phyloP scores from a whole-genome alignment of 2,888 invertebrate genomes.

The Drosophila mimetica region DNA sequence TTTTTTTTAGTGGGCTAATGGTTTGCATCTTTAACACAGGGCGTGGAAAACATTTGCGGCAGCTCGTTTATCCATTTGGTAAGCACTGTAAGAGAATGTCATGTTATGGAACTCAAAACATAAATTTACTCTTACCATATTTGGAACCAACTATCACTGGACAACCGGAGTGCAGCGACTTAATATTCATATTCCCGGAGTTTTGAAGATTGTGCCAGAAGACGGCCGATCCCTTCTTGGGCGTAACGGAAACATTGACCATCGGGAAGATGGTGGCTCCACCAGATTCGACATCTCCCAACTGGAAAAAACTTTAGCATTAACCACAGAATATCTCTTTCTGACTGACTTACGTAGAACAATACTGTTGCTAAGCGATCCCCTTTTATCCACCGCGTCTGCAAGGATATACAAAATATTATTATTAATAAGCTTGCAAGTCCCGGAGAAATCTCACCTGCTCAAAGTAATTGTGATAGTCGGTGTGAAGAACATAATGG shows the following conservation, averaged over 20 bases:
- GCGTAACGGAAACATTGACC: slow-evolving; percentile 36
- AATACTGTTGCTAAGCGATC: slow-evolving; percentile 43
- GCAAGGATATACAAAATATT: background rate
- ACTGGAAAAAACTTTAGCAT: background rate
- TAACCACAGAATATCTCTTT: background rate
- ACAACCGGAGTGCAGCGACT: slow-evolving; percentile 33
- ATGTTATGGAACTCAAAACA: background rate
- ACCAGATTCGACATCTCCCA: slow-evolving; percentile 37
- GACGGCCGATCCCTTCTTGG: slow-evolving; percentile 38
- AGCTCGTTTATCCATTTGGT: slow-evolving; percentile 36
- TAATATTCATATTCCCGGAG: slow-evolving; percentile 2
- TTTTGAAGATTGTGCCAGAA: slow-evolving; percentile 41
- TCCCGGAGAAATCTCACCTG: background rate
- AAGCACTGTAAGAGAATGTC: slow-evolving; percentile 16
- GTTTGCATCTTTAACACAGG: slow-evolving; percentile 6
- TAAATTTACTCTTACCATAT: slow-evolving; percentile 33
- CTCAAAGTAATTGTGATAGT: background rate
- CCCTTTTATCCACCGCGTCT: background rate
- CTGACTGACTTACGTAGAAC: slow-evolving; percentile 31
- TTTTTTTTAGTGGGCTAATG: background rate
- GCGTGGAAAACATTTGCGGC: slow-evolving; percentile 2
- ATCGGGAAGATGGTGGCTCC: slow-evolving; percentile 45
- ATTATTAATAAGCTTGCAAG: no score
- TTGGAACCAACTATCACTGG: slow-evolving; percentile 40
- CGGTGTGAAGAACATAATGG: slow-evolving; percentile 18